Base-by-base conservation (phyloP, 2,797 vertebrate genomes). In the Cossypha niveicapilla region DNA sequence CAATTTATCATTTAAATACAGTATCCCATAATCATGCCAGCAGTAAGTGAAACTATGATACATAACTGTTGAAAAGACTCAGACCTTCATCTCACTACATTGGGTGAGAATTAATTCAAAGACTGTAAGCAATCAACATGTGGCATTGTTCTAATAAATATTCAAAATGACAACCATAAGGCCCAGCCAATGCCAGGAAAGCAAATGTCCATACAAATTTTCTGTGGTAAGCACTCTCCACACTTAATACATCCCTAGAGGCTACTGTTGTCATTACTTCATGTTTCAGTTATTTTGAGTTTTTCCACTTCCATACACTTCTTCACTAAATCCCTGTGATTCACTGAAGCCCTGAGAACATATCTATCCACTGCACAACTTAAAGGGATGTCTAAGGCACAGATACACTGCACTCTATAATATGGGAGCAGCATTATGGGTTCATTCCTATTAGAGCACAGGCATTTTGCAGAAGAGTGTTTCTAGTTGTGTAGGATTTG, bases 81-180 rank as follows among this genome's bases (percentile, higher is more conserved):
- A 71, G 74, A 79, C 50, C 13, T 90, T 30, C 63, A 77, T 87
- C 86, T 90, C 65, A 72, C 54, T 95, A 35, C 37, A 41, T 25
- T 85, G 92, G 37, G 51, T 85, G 67, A 85, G 71, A 94, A 82
- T 87, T 92, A 91, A 89, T 85, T 91, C 74, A 85, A 92, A 94
- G 78, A 84, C 91, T 87, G 68, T 58, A 87, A 93, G 92, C 81
- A 94, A 85, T 95, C 88, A 94, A 21, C 84, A 88, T 93, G 90
- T 91, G 90, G 88, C 92, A 86, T 82, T 94, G 53, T 80, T 94
- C 65, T 91, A 94, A 94, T 94, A 96, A 95, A 93, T 96, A 93
- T 65, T 81, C 74, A 82, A 44, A 90, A 94, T 76, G 65, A 96
- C 93, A 95, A 93, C 60, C 77, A 87, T 93, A 94, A 96, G 80